Base-by-base conservation (phyloP, 2,797 vertebrate genomes). In the Acipenser transmontanus region DNA sequence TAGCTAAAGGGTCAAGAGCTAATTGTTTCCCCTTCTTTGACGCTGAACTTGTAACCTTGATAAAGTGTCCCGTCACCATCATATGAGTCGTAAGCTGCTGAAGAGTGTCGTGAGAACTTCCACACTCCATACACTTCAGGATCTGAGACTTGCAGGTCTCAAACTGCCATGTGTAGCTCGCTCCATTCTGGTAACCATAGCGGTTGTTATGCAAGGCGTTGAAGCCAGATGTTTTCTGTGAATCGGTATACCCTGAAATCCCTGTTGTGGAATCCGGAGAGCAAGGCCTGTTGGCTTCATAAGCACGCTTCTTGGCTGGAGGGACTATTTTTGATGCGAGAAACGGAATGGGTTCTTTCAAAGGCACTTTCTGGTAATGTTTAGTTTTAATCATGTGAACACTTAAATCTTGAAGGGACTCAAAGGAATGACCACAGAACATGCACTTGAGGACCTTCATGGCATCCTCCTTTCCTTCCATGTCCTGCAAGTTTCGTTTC, bases 321-420 rank as follows among this genome's bases (percentile, higher is more conserved):
- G 95, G 89, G 81, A 98, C 85, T 86, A 98, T 82, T 86, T 99
- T 98, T 47, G 93, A 95, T 47, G 95, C 91, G 76, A 99, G 85
- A 70, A 95, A 92, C 68, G 97, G 97, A 71, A 99, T 94, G 0
- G 97, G 97, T 91, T 99, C 97, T 91, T 99, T 99, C 86, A 99
- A 97, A 98, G 97, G 97, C 97, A 99, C 97, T 96, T 99, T 99
- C 93, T 99, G 97, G 93, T 99, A 99, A 94, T 99, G 97, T 86
- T 99, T 99, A 59, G 97, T 99, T 92, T 99, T 99, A 65, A 99
- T 99, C 97, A 99, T 99, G 74, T 99, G 97, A 78, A 99, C 97
- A 0, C 97, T 99, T 82, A 99, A 70, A 72, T 99, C 97, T 86
- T 99, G 97, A 70, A 99, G 92, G 4, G 97, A 99, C 74, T 99